Percentiles rank a stretch among this genome's conserved stretches.
Conservation (phyloP, 1,140 invertebrate genomes). For the Thaumetopoea pityocampa region DNA sequence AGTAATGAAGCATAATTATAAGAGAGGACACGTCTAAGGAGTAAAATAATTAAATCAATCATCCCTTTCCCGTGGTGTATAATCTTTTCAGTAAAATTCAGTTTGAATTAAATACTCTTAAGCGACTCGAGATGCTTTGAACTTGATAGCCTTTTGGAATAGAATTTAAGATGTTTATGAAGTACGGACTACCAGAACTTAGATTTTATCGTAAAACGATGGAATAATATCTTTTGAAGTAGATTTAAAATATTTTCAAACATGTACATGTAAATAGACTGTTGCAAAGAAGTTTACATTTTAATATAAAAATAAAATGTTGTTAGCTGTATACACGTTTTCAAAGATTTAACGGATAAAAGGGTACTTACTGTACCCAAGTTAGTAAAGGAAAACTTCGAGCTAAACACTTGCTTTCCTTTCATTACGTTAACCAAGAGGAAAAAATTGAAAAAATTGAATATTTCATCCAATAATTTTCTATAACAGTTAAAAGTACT, state of each 20-base stretch:
- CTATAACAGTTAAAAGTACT: no score
- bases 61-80: slow-evolving; percentile 62
- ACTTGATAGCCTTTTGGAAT: slow-evolving; percentile 34
- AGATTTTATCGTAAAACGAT: slow-evolving; percentile 25
- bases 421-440: no score
- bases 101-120: slow-evolving; percentile 57
- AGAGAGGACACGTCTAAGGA: slow-evolving; percentile 70
- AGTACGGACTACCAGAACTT: slow-evolving; percentile 22
- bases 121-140: slow-evolving; percentile 33
- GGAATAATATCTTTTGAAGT: slow-evolving; percentile 8
- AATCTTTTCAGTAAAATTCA: slow-evolving; percentile 68
- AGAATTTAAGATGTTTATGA: slow-evolving; percentile 29
- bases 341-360: no score
- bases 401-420: no score
- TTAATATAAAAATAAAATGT: no score
- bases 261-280: no score
- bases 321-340: no score
- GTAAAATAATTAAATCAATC: slow-evolving; percentile 74
- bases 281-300: no score
- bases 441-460: no score
- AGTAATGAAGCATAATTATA: slow-evolving; percentile 73
- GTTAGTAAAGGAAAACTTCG: no score
- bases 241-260: slow-evolving; percentile 10
- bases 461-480: no score
- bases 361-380: no score